Evolutionary conservation across 2,888 invertebrate genomes (phyloP), one percentile per base, ranked within the genome.

Genomic region (Aleiodes alternator): DNA sequence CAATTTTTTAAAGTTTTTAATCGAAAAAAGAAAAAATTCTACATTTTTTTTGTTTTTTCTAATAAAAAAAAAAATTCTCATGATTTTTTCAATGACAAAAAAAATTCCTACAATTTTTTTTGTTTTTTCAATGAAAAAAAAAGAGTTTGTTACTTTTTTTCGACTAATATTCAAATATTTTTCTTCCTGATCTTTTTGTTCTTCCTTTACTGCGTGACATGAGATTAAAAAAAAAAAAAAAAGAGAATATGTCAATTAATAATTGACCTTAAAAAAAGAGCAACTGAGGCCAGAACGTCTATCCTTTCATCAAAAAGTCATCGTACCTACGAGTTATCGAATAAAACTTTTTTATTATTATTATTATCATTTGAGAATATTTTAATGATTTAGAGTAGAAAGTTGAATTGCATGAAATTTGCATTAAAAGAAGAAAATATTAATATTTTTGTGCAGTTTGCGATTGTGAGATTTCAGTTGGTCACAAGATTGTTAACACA

Each of bases 141-240:
- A 14, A 4, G 4, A 9, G 11, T 61, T 34, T n/a, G 43, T 34
- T 38, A 6, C 12, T n/a, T 69, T 29, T 29, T 69, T 12, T 69
- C 4, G 6, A 34, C 8, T 53, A 34, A 34, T 34, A 34, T 34
- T 4, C 3, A 23, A 23, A 29, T 68, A 50, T 50, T 68, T 16
- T 16, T 2, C 9, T 23, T 68, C 29, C 8, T 14, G 29, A 61
- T 14, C 31, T 29, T 53, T 38, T 6, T 34, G 34, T 12, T 12
- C 14, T 72, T 38, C 29, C 53, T 43, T 55, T 16, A 11, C 38
- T 34, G n/a, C 29, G 56, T 57, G 72, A 51, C 70, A 71, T 79
- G 79, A 53, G 80, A 78, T 78, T 80, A 79, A 84, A 81, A 81
- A 83, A 81, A 81, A 78, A 72, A 77, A 81, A 80, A 80, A 82